Evolutionary conservation across 2,797 vertebrate species (phyloP).

Genomic region (Sebastes steindachneri): DNA sequence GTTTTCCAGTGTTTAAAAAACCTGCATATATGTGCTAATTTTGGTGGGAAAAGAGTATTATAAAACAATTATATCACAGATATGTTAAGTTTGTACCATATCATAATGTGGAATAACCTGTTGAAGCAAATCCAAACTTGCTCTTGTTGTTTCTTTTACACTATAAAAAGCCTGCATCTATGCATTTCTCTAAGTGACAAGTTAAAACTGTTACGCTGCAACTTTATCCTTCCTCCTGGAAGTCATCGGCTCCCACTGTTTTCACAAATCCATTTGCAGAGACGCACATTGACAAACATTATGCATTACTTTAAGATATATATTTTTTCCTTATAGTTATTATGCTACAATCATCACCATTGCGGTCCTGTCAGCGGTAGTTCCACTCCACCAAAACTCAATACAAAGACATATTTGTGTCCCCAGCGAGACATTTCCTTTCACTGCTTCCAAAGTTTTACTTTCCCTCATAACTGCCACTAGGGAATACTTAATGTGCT

Average conservation of each 20-base stretch:
- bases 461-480: background rate
- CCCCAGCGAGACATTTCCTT: background rate
- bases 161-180: background rate
- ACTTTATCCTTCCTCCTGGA: background rate
- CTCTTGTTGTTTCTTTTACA: background rate
- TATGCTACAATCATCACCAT: background rate
- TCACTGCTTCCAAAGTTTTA: conserved; percentile 14
- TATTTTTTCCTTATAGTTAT: background rate
- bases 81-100: background rate
- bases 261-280: conserved; percentile 24
- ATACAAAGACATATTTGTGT: background rate
- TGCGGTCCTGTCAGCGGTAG: conserved; percentile 21
- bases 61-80: background rate
- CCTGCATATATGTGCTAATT: background rate
- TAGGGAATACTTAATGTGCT: background rate
- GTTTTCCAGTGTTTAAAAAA: background rate
- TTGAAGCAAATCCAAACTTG: background rate
- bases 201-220: background rate
- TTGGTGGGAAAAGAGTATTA: too few species aligned
- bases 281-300: conserved; percentile 9
- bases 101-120: background rate
- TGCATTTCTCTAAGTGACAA: background rate
- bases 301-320: conserved; percentile 9
- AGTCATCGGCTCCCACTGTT: background rate
- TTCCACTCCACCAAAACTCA: conserved; percentile 11